These are phyloP conservation scores for Idaea biselata DNA, from an alignment of 2,888 invertebrate genomes.

Conservation along the genomic window DNA sequence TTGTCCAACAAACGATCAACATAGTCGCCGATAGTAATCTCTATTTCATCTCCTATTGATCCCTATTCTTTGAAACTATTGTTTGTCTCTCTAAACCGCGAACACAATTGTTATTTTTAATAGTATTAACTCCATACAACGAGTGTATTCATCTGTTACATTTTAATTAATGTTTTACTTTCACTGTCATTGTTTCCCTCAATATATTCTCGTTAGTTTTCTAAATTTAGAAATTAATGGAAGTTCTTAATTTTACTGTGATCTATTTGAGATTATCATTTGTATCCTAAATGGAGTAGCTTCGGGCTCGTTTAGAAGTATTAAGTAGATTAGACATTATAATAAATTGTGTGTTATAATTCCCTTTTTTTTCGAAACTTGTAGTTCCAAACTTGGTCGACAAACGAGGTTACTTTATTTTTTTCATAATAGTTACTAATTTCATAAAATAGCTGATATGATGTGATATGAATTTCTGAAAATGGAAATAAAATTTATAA, in stretches of 20 bases:
- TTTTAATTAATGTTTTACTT: slow-evolving; percentile 61
- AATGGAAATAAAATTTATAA: too few relatives aligned
- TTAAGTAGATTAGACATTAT: background rate
- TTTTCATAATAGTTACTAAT: too few relatives aligned
- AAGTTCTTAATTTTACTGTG: background rate
- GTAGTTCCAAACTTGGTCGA: too few relatives aligned
- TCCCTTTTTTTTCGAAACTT: too few relatives aligned
- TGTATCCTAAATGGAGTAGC: background rate
- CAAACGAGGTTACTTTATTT: too few relatives aligned
- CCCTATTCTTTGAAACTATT: slow-evolving; percentile 42
- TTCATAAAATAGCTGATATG: too few relatives aligned
- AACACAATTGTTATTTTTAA: slow-evolving; percentile 45
- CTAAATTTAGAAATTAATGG: background rate
- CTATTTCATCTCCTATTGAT: slow-evolving; percentile 27
- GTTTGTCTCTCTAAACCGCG: slow-evolving; percentile 40
- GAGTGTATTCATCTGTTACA: slow-evolving; percentile 52
- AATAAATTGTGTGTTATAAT: background rate
- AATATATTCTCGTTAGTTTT: slow-evolving; percentile 20
- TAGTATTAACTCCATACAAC: slow-evolving; percentile 43
- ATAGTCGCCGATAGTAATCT: slow-evolving; percentile 35
- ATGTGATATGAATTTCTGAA: too few relatives aligned
- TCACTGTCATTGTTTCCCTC: slow-evolving; percentile 43
- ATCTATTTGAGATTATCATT: background rate
- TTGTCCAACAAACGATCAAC: slow-evolving; percentile 25
- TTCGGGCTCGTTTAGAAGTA: background rate